Evolutionary conservation across 1,140 invertebrate species (phyloP).

Genomic region (Euura saliciscinereae): DNA sequence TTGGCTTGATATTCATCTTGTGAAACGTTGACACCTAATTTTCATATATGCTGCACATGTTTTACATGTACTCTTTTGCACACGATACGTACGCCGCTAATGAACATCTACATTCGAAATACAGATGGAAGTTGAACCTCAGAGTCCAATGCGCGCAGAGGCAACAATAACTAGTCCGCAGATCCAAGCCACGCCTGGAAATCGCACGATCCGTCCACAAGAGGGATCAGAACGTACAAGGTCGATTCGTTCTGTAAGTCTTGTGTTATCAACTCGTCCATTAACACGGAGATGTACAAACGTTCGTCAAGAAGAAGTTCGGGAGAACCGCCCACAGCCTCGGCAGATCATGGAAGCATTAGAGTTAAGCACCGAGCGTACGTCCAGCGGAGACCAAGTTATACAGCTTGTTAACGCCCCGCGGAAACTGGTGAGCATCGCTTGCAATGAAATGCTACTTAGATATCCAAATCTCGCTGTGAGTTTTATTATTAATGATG

Average conservation of each 20-base stretch:
- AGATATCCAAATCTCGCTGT: background rate
- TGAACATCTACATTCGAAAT: background rate
- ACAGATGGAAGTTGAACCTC: background rate
- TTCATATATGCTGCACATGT: too few relatives aligned
- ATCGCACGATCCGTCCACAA: background rate
- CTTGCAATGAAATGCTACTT: background rate
- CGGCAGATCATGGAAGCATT: background rate
- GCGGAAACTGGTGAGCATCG: background rate
- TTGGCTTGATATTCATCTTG: too few relatives aligned
- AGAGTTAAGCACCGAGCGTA: background rate
- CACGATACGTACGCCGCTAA: background rate
- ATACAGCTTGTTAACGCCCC: background rate
- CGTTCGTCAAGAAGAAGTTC: background rate
- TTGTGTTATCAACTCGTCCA: background rate
- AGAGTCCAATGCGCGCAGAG: background rate
- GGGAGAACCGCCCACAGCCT: background rate
- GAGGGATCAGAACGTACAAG: background rate
- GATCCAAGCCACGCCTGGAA: background rate
- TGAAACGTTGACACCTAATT: too few relatives aligned
- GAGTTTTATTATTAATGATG: background rate
- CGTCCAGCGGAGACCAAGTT: background rate
- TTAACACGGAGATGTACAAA: background rate
- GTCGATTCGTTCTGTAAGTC: background rate
- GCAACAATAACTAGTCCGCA: background rate
- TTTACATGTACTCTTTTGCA: background rate